Percentiles rank a stretch among this genome's conserved stretches.
Conservation (phyloP, 2,113 vertebrate species). For the Enhydra lutris region DNA sequence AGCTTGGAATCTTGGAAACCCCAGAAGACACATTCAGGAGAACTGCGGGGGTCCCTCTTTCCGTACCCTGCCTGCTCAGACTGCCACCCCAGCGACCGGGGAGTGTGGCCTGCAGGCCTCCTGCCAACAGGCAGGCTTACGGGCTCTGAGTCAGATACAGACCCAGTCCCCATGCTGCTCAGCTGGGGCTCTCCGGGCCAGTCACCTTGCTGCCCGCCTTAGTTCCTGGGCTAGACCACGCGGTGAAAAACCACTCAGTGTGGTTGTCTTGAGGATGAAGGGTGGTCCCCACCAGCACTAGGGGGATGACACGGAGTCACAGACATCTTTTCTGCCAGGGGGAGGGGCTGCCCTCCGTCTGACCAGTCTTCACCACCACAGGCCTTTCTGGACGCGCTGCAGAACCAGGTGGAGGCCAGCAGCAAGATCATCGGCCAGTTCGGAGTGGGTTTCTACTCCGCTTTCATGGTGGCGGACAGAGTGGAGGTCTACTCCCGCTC, state of each 20-base stretch:
- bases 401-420: slow-evolving; percentile 91
- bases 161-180: not conserved
- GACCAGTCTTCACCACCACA: slow-evolving; percentile 62
- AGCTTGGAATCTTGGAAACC: too few relatives aligned
- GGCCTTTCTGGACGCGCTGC: slow-evolving; percentile 94
- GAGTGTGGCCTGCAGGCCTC: not conserved
- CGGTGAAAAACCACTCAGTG: rapidly evolving
- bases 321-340: rapidly evolving
- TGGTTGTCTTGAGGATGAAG: not conserved
- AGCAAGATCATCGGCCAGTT: slow-evolving; percentile 97
- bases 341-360: not conserved
- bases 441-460: slow-evolving; percentile 97
- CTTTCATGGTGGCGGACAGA: slow-evolving; percentile 96
- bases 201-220: not conserved
- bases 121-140: not conserved
- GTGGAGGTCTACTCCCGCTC: slow-evolving; percentile 94
- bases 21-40: not conserved
- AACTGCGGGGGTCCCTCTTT: not conserved
- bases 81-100: rapidly evolving
- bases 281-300: rapidly evolving
- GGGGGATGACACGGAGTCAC: rapidly evolving
- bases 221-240: not conserved
- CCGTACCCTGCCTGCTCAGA: not conserved
- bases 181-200: not conserved
- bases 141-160: not conserved